phyloP scores from a whole-genome alignment of 1,140 invertebrate genomes.

The Bombus pascuorum region DNA sequence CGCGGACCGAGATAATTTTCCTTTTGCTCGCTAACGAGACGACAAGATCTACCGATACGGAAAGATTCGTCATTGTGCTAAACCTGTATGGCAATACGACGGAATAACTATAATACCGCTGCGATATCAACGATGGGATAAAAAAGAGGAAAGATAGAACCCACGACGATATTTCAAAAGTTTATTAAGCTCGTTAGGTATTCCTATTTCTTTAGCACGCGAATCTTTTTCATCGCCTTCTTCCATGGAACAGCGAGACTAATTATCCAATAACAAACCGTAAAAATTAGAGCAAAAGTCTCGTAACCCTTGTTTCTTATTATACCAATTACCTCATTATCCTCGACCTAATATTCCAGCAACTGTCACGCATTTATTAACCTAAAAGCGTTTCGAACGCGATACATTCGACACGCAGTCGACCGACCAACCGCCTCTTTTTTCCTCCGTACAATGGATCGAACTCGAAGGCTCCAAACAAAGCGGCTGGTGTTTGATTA shows the following conservation, averaged over 20 bases:
- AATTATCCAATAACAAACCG: neutral
- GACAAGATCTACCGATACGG: neutral
- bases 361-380: neutral
- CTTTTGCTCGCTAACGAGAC: neutral
- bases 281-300: neutral
- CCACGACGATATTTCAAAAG: neutral
- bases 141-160: neutral
- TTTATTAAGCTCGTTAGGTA: neutral
- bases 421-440: neutral
- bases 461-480: neutral
- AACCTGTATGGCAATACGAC: neutral
- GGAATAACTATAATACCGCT: neutral
- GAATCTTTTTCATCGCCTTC: neutral
- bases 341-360: neutral
- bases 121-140: neutral
- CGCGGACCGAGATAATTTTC: neutral
- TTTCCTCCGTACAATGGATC: neutral
- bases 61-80: neutral
- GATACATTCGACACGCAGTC: too few relatives aligned
- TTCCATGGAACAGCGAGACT: neutral
- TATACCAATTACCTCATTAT: neutral
- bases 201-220: neutral
- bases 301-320: neutral
- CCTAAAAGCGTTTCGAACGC: neutral
- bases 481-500: constrained; percentile 26